phyloP scores from a whole-genome alignment of 2,797 vertebrate genomes.

The Pipistrellus pipistrellus region DNA sequence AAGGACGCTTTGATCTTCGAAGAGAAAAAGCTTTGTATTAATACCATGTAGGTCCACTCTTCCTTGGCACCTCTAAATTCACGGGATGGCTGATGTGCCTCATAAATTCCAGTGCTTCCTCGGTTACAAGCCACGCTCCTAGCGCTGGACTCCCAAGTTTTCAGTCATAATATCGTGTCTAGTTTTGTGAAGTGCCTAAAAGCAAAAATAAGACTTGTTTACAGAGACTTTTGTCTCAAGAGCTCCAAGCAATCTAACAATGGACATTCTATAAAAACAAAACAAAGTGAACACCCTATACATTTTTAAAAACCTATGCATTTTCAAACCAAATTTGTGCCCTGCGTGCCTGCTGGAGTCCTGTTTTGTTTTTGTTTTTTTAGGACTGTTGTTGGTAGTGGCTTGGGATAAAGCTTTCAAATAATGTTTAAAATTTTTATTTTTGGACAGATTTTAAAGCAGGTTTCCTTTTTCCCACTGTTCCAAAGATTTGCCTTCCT shows the following conservation, averaged over 20 bases:
- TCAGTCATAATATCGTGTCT: constrained; percentile 34
- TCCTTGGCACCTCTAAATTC: constrained; percentile 40
- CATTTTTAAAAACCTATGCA: constrained; percentile 68
- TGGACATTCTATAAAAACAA: not conserved
- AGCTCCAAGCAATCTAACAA: constrained; percentile 15
- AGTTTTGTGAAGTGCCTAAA: constrained; percentile 58
- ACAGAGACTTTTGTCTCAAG: constrained; percentile 60
- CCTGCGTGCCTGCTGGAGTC: not conserved
- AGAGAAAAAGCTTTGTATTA: constrained; percentile 59
- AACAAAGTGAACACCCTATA: not conserved
- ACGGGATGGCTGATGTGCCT: constrained; percentile 18
- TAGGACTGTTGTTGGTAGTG: not conserved
- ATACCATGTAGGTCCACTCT: constrained; percentile 60
- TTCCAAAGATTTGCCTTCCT: not conserved
- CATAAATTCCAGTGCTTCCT: constrained; percentile 33
- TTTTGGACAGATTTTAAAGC: not conserved
- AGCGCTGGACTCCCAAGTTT: constrained; percentile 31
- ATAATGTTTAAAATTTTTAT: not conserved
- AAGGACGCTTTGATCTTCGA: constrained; percentile 76
- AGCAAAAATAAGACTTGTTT: constrained; percentile 58
- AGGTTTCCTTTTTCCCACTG: not conserved
- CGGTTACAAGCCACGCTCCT: not conserved
- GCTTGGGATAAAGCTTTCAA: not conserved
- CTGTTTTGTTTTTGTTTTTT: not conserved
- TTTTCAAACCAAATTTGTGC: constrained; percentile 52